phyloP scores from a whole-genome alignment of 2,113 vertebrate genomes.

The Pica pica region DNA sequence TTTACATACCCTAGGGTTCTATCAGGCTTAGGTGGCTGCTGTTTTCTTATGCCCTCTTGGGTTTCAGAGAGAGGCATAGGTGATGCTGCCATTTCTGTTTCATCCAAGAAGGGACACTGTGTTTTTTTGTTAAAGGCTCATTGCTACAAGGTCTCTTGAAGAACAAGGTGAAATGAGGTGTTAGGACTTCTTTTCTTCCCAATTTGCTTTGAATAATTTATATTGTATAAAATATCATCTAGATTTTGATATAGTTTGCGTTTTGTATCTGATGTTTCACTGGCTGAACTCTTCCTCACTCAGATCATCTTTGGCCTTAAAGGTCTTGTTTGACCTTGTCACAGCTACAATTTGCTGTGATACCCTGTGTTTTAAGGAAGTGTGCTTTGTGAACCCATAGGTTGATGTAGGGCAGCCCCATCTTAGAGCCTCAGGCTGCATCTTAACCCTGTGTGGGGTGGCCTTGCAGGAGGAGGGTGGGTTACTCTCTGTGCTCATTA shows the following conservation, averaged over 20 bases:
- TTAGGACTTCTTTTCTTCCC: neutral
- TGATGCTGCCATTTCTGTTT: neutral
- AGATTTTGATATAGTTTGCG: neutral
- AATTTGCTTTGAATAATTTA: neutral
- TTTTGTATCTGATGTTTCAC: neutral
- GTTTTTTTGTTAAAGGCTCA: neutral
- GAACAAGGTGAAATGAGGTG: neutral
- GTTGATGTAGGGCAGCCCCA: fast-evolving
- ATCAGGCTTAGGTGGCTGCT: neutral
- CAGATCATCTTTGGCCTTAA: neutral
- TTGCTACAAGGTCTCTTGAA: neutral
- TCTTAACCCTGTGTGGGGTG: neutral
- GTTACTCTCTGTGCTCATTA: neutral
- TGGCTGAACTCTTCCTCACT: neutral
- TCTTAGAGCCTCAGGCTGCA: neutral
- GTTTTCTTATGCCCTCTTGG: neutral
- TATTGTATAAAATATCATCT: neutral
- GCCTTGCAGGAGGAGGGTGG: neutral
- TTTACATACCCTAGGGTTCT: neutral
- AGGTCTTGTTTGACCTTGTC: neutral
- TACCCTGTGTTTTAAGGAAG: neutral
- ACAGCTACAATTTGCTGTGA: neutral
- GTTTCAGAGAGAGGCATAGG: neutral
- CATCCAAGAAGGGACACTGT: neutral
- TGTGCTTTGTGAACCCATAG: neutral